A percentile compares a stretch with the other conserved stretches of the same genome.
Conservation (phyloP, 2,888 invertebrate genomes). For the Philhelius pedissequus region DNA sequence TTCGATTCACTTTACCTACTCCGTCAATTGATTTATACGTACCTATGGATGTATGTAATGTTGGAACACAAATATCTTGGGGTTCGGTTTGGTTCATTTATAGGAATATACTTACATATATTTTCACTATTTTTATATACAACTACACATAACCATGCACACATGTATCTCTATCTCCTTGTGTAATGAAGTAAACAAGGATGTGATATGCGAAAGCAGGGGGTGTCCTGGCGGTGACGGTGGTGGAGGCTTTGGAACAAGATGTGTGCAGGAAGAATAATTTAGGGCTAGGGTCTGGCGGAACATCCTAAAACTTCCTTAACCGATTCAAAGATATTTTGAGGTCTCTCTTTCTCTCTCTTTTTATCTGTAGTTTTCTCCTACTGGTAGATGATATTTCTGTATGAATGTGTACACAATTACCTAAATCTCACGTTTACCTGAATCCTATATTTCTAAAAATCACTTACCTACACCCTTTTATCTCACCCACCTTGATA, state of each 20-base stretch:
- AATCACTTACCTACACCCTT: slow-evolving; percentile 10
- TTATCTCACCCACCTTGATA: not conserved
- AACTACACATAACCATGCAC: slow-evolving; percentile 4
- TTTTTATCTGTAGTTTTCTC: not conserved
- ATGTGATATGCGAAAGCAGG: slow-evolving; percentile 49
- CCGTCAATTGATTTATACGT: slow-evolving; percentile 63
- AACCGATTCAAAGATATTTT: slow-evolving; percentile 65
- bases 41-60: not conserved
- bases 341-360: slow-evolving; percentile 1
- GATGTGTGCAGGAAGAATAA: not conserved
- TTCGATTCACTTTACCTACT: slow-evolving; percentile 67
- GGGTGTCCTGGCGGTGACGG: not conserved
- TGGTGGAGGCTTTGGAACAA: not conserved
- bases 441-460: slow-evolving; percentile 67
- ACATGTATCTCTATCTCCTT: slow-evolving; percentile 40
- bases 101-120: slow-evolving; percentile 16
- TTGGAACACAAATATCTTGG: slow-evolving; percentile 47
- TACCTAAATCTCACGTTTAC: slow-evolving; percentile 71
- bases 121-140: slow-evolving; percentile 35
- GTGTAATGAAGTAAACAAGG: slow-evolving; percentile 68
- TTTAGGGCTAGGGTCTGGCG: not conserved
- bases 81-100: slow-evolving; percentile 18
- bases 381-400: not conserved
- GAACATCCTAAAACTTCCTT: slow-evolving; percentile 57
- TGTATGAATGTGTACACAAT: not conserved